A percentile compares a stretch with the other conserved stretches of the same genome.
phyloP scores from a whole-genome alignment of 2,888 invertebrate genomes.

The Deroplatys truncata region DNA sequence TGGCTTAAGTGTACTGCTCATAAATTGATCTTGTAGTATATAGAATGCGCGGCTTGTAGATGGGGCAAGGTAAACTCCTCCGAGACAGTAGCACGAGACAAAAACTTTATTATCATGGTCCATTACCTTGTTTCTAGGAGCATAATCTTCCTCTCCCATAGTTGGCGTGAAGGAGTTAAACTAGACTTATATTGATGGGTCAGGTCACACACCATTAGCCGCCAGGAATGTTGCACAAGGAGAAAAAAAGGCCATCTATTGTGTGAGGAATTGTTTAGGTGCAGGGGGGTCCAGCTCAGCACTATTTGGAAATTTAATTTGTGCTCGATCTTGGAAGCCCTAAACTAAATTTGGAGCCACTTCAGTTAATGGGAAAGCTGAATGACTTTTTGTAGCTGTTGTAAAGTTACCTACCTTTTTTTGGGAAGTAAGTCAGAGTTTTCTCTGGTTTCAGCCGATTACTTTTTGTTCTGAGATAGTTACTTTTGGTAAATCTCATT shows the following conservation, averaged over 20 bases:
- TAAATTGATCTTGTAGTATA: neutral
- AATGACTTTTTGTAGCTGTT: neutral
- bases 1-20: neutral
- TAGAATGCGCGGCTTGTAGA: neutral
- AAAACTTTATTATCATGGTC: neutral
- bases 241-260: neutral
- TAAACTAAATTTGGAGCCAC: neutral
- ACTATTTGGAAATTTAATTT: neutral
- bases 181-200: constrained; percentile 15
- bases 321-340: neutral
- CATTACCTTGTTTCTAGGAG: neutral
- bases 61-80: neutral
- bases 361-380: neutral
- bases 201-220: neutral
- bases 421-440: no score
- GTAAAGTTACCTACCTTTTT: no score
- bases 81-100: neutral
- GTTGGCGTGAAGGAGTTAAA: neutral
- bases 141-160: neutral
- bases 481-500: no score
- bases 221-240: neutral
- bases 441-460: no score
- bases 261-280: neutral
- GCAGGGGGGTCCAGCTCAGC: neutral
- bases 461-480: no score